Evolutionary conservation across 2,797 vertebrate genomes (phyloP).

Genomic region (Catostomus latipinnis): DNA sequence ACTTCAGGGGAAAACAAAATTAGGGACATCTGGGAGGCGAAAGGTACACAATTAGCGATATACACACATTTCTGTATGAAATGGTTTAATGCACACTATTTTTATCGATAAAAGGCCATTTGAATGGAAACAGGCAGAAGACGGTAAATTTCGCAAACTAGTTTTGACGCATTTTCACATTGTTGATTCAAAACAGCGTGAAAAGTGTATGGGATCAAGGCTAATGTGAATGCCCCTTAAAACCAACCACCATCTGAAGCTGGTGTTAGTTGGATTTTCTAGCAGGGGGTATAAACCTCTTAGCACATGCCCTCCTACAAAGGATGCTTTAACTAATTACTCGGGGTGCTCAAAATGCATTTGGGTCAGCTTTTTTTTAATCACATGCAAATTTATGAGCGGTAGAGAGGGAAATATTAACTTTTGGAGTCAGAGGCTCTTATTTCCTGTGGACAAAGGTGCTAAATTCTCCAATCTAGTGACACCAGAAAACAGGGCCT

Average conservation of each 20-base stretch:
- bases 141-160: background rate
- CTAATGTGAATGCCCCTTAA: background rate
- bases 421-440: conserved; percentile 75
- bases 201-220: background rate
- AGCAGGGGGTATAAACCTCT: conserved; percentile 59
- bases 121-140: too few relatives aligned
- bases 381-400: conserved; percentile 84
- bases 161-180: background rate
- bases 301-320: conserved; percentile 63
- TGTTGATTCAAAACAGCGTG: background rate
- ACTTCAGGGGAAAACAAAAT: too few relatives aligned
- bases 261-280: background rate
- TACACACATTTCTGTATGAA: too few relatives aligned
- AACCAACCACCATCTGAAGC: background rate
- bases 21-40: too few relatives aligned
- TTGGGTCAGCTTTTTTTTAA: conserved; percentile 82
- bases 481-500: background rate
- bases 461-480: conserved; percentile 8
- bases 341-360: conserved; percentile 83
- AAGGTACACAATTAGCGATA: too few relatives aligned
- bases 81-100: too few relatives aligned
- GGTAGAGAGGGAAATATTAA: conserved; percentile 81
- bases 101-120: too few relatives aligned
- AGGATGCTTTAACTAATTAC: conserved; percentile 80
- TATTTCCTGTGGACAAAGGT: conserved; percentile 74